These are phyloP conservation scores for Podarcis cretensis DNA, from an alignment of 2,113 vertebrate species.

Conservation along the genomic window DNA sequence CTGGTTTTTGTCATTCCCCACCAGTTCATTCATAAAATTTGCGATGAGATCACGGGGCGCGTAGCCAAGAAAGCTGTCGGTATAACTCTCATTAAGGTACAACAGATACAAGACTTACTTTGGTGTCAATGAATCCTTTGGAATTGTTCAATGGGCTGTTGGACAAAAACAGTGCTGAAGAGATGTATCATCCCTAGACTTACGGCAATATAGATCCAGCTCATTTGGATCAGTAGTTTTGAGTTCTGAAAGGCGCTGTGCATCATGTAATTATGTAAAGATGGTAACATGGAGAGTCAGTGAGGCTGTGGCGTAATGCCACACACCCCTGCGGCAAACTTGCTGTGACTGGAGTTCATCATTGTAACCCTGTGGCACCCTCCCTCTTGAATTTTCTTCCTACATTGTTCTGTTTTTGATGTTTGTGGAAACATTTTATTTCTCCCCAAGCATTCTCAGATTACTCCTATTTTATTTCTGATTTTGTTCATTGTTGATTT, in stretches of 20 bases:
- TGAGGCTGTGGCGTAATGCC: too few species aligned
- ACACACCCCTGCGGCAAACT: too few species aligned
- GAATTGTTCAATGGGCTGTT: background rate
- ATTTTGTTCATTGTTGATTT: too few species aligned
- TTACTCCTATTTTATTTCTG: too few species aligned
- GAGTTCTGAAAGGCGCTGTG: background rate
- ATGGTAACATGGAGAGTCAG: too few species aligned
- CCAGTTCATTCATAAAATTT: constrained; percentile 91
- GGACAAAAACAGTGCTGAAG: background rate
- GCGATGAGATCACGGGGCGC: constrained; percentile 84
- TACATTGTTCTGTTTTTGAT: background rate
- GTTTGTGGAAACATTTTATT: too few species aligned
- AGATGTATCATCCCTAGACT: too few species aligned
- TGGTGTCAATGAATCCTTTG: background rate
- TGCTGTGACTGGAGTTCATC: too few species aligned
- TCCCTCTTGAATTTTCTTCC: background rate
- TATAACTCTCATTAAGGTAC: constrained; percentile 95
- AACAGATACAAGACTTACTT: background rate
- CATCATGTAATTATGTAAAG: background rate
- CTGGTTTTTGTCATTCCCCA: constrained; percentile 93
- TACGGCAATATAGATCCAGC: too few species aligned
- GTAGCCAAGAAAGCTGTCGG: constrained; percentile 83
- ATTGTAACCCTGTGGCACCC: too few species aligned
- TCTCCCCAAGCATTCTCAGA: too few species aligned
- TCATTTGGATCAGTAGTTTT: too few species aligned